Base-by-base conservation (phyloP, 2,113 vertebrate genomes). In the Probosciger aterrimus region DNA sequence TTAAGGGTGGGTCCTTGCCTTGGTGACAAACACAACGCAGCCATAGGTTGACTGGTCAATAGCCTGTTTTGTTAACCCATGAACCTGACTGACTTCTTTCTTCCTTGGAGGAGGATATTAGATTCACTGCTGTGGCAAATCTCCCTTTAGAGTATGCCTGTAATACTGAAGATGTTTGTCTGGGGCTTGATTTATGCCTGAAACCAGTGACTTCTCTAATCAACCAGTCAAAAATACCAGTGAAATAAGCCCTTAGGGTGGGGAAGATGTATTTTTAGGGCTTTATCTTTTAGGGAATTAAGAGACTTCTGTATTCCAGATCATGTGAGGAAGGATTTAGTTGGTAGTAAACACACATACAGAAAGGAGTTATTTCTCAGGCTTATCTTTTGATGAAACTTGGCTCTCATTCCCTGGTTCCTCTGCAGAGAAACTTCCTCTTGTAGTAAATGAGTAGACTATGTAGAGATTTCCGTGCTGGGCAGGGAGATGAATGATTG, bases 21-120 rank as follows among this genome's bases (percentile, higher is more conserved):
- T 78, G 71, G 82, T 84, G 89, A 96, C 95, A 93, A 95, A 95
- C 88, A 81, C 73, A 71, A 64, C 93, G 81, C 86, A 96, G 93
- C 90, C 17, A 2, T 9, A 17, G 82, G 35, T 57, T 73, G 64
- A 14, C 55, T 88, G 80, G 68, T 90, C 82, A 63, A 83, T 49
- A 71, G 69, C 67, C 71, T 88, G 69, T 75, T 87, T 64, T 77
- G 55, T 87, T 82, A 50, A 44, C 37, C 9, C 6, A 28, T 44
- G 67, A 68, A 44, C 59, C n/a, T 1, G 2, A 70, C 28, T 52
- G 10, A 64, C 49, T 90, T 86, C 14, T 50, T 96, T 86, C 82
- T 89, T 96, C 75, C 74, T 97, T 80, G 55, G 82, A 92, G 70
- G 95, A 59, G 60, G 80, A 52, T 76, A 14, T 6, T 27, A 6